phyloP scores from a whole-genome alignment of 1,140 invertebrate genomes.

The Drosophila lacertosa region DNA sequence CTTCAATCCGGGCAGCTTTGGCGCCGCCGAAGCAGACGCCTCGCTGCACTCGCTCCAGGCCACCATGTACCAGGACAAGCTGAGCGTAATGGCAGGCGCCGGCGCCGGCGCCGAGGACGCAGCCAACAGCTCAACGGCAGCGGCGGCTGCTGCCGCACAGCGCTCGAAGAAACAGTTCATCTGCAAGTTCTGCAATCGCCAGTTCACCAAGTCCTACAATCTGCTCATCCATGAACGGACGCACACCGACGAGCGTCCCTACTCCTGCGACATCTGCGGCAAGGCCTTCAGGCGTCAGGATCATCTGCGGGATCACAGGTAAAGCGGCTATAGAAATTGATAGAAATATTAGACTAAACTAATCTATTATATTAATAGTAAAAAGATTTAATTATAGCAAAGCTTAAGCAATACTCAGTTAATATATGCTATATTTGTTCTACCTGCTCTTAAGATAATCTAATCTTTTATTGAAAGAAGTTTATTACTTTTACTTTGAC shows the following conservation, averaged over 20 bases:
- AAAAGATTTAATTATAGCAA: no score
- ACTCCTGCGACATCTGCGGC: constrained; percentile 98
- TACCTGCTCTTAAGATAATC: no score
- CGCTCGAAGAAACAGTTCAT: constrained; percentile 98
- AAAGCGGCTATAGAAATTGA: no score
- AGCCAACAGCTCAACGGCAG: constrained; percentile 89
- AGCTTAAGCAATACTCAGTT: no score
- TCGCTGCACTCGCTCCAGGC: constrained; percentile 68
- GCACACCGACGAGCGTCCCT: constrained; percentile 99
- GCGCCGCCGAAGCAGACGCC: constrained; percentile 53
- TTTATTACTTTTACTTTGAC: no score
- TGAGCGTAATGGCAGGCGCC: constrained; percentile 58
- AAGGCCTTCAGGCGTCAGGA: constrained; percentile 98
- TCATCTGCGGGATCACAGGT: constrained; percentile 97
- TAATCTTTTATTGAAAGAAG: no score
- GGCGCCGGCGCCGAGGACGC: constrained; percentile 74
- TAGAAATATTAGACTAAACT: no score
- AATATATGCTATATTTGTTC: no score
- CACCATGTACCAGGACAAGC: constrained; percentile 80
- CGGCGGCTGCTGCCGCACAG: constrained; percentile 85
- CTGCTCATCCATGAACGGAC: constrained; percentile 98
- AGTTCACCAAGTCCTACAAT: constrained; percentile 99
- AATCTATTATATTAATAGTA: no score
- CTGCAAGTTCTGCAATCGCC: constrained; percentile 98
- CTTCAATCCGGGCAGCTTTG: constrained; percentile 60